A percentile compares a stretch with the other conserved stretches of the same genome.
phyloP scores from a whole-genome alignment of 2,888 invertebrate genomes.

The Athrips mouffetella region DNA sequence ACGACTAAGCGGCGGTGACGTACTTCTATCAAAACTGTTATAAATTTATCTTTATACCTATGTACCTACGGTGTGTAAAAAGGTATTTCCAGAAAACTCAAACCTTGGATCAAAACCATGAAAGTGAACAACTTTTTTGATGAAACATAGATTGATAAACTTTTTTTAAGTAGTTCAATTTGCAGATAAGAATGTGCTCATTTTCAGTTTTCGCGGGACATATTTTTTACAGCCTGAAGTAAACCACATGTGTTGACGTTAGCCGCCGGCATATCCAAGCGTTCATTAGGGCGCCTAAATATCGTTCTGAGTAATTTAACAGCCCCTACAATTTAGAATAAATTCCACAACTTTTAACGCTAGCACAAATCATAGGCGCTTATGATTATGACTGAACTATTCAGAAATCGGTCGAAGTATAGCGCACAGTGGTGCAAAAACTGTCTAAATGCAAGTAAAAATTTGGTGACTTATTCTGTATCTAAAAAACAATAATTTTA shows the following conservation, averaged over 20 bases:
- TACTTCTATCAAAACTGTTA: no score
- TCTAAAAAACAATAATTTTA: neutral
- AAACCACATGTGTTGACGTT: neutral
- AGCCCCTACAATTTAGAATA: neutral
- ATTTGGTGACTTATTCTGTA: slow-evolving; percentile 20
- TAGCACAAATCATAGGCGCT: slow-evolving; percentile 67
- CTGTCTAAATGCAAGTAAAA: slow-evolving; percentile 38
- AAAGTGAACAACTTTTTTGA: no score
- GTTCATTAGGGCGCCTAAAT: slow-evolving; percentile 50
- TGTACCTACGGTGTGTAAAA: no score
- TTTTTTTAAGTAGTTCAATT: no score
- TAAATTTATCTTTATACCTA: no score
- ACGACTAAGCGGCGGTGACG: no score
- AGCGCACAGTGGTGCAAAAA: slow-evolving; percentile 37
- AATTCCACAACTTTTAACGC: slow-evolving; percentile 21
- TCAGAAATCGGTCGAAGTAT: neutral
- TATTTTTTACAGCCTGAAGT: neutral
- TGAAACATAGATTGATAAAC: no score
- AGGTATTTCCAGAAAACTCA: no score
- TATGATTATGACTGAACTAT: slow-evolving; percentile 23
- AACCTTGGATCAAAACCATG: no score
- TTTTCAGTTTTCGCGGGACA: no score
- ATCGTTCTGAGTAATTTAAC: slow-evolving; percentile 1
- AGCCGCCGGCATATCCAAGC: slow-evolving; percentile 30
- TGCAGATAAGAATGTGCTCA: no score